Conservation (phyloP, 2,797 vertebrate genomes). For the Acipenser oxyrinchus region DNA sequence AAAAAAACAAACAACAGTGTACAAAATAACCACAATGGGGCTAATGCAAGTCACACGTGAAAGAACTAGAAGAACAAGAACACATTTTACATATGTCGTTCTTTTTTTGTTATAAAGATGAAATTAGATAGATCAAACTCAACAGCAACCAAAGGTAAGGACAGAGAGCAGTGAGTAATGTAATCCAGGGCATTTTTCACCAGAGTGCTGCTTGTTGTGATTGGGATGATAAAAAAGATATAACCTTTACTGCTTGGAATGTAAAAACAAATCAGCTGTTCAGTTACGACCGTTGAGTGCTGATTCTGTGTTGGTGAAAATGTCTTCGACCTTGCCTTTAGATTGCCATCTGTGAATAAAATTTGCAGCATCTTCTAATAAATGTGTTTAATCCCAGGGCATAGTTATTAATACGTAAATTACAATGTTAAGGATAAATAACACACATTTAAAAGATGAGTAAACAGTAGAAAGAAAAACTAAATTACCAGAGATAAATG, state of each 20-base stretch:
- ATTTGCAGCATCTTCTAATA: background rate
- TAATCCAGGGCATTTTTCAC: too few species aligned
- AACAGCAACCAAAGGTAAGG: too few species aligned
- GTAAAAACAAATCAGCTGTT: slow-evolving; percentile 7
- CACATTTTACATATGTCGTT: too few species aligned
- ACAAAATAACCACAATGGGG: too few species aligned
- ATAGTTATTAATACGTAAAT: background rate
- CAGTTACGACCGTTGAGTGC: background rate
- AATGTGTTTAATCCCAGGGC: slow-evolving; percentile 2
- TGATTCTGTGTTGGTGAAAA: too few species aligned
- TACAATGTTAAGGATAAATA: background rate
- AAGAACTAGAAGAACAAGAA: too few species aligned
- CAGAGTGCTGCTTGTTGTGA: background rate
- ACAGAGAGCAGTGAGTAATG: too few species aligned
- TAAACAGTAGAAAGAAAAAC: background rate
- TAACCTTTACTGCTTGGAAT: slow-evolving; percentile 7
- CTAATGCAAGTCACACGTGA: too few species aligned
- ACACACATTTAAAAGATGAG: background rate
- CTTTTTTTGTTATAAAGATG: too few species aligned
- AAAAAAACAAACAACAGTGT: too few species aligned
- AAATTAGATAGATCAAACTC: background rate
- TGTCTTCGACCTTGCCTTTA: background rate
- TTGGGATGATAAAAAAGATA: slow-evolving; percentile 8
- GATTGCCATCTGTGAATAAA: background rate
- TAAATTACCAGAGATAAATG: background rate